Conservation (phyloP, 1,140 invertebrate species). For the Caenorhabditis brenneri region DNA sequence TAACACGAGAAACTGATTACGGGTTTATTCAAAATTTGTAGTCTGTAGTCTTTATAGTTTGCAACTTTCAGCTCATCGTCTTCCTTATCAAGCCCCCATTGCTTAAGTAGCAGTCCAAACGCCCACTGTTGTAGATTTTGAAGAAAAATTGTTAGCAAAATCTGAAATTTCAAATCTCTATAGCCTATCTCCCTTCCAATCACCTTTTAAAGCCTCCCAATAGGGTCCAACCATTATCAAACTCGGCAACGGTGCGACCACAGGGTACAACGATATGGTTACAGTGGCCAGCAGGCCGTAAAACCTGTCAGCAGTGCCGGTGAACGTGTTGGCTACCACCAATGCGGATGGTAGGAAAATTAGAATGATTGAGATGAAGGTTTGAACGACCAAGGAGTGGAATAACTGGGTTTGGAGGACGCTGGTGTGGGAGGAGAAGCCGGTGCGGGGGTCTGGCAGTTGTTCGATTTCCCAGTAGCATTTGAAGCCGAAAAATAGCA, state of each 20-base stretch:
- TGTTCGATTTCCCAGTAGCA: not conserved
- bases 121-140: too few species aligned
- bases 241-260: not conserved
- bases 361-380: not conserved
- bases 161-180: too few species aligned
- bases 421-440: not conserved
- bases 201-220: not conserved
- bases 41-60: too few species aligned
- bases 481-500: not conserved
- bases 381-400: not conserved
- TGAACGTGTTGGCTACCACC: not conserved
- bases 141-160: too few species aligned
- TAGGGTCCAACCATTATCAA: slow-evolving; percentile 8
- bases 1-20: too few species aligned
- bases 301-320: not conserved
- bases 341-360: not conserved
- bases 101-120: too few species aligned
- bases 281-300: too few species aligned
- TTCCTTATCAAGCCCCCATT: too few species aligned
- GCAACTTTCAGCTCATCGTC: too few species aligned
- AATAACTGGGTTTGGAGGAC: not conserved
- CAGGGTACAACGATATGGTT: not conserved
- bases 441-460: not conserved
- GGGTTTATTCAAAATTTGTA: too few species aligned
- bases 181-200: too few species aligned